Evolutionary conservation across 2,113 vertebrate genomes (phyloP).

Genomic region (Etheostoma cragini): DNA sequence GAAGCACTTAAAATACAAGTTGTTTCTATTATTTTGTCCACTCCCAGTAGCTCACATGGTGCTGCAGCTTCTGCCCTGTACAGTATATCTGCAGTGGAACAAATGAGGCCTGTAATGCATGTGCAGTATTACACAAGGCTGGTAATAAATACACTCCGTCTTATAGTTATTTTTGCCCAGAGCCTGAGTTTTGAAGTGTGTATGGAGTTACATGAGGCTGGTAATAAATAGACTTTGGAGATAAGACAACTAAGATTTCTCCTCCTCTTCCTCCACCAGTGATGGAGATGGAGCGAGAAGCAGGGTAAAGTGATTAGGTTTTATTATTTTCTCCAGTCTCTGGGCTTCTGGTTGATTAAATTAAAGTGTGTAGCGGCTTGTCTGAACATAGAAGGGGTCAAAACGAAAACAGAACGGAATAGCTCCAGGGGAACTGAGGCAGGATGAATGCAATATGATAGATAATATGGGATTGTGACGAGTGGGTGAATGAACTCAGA

Average conservation of each 20-base stretch:
- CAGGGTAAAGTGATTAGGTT: conserved; percentile 69
- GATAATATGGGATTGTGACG: conserved; percentile 51
- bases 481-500: conserved; percentile 35
- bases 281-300: conserved; percentile 51
- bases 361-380: conserved; percentile 68
- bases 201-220: conserved; percentile 54
- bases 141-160: conserved; percentile 55
- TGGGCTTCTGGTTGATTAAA: conserved; percentile 68
- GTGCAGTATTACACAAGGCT: conserved; percentile 31
- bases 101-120: conserved; percentile 25
- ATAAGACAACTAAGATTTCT: conserved; percentile 59
- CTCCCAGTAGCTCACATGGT: neutral
- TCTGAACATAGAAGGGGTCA: conserved; percentile 70
- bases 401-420: conserved; percentile 44
- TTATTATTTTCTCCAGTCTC: conserved; percentile 74
- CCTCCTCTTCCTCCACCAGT: conserved; percentile 48
- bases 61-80: neutral
- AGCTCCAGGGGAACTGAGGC: conserved; percentile 45
- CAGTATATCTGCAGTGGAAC: conserved; percentile 20
- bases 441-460: conserved; percentile 51
- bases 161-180: conserved; percentile 52
- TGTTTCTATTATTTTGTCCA: conserved; percentile 11
- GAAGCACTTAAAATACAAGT: neutral
- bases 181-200: conserved; percentile 56
- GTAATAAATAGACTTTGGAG: conserved; percentile 69